Conservation (phyloP, 2,888 invertebrate species). For the Athrips mouffetella region DNA sequence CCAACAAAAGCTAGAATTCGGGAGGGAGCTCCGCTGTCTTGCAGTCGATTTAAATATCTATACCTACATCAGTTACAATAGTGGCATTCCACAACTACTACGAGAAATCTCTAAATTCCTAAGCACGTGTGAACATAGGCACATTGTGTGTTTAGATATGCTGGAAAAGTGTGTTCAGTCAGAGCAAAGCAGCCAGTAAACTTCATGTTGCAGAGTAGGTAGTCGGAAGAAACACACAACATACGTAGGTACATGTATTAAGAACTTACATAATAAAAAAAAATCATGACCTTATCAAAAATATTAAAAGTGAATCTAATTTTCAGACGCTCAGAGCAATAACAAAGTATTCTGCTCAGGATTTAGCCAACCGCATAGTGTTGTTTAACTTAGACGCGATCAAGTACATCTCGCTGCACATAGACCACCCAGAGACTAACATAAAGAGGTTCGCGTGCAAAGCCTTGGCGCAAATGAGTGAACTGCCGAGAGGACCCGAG, state of each 20-base stretch:
- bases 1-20: too few species aligned
- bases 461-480: constrained; percentile 71
- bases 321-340: constrained; percentile 63
- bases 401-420: constrained; percentile 50
- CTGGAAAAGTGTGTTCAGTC: too few species aligned
- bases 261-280: not conserved
- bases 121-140: too few species aligned
- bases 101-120: too few species aligned
- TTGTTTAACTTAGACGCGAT: constrained; percentile 55
- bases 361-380: constrained; percentile 52
- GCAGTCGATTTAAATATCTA: too few species aligned
- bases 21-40: too few species aligned
- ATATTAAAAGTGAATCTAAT: not conserved
- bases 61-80: too few species aligned
- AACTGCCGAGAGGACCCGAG: constrained; percentile 64
- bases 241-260: not conserved
- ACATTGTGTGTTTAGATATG: too few species aligned
- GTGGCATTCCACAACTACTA: too few species aligned
- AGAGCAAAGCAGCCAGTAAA: too few species aligned
- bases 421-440: constrained; percentile 59
- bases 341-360: constrained; percentile 66
- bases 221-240: not conserved
- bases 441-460: constrained; percentile 72
- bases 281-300: not conserved
- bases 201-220: too few species aligned